Conservation (phyloP, 2,888 invertebrate genomes). For the Agrotis segetum region DNA sequence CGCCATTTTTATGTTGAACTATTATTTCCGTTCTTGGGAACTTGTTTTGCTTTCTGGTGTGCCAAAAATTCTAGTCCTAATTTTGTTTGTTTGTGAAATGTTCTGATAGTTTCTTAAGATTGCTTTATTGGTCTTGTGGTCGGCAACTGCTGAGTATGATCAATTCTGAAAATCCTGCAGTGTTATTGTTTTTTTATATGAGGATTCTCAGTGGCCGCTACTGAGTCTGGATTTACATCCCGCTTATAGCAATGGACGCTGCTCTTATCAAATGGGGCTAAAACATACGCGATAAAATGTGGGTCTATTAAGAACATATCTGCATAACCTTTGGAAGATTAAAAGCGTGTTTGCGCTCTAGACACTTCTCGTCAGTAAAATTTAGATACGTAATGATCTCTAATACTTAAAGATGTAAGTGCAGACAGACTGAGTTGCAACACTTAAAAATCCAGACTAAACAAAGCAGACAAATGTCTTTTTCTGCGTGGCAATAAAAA, state of each 20-base stretch:
- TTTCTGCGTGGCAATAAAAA: neutral
- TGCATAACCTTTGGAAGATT: neutral
- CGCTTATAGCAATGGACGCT: neutral
- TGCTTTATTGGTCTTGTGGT: neutral
- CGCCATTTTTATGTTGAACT: slow-evolving; percentile 37
- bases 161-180: no score
- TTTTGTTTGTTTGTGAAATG: slow-evolving; percentile 26
- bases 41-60: slow-evolving; percentile 42
- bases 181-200: neutral
- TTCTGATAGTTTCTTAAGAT: slow-evolving; percentile 30
- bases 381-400: slow-evolving; percentile 8
- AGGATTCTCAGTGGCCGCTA: neutral
- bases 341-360: neutral
- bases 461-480: slow-evolving; percentile 21
- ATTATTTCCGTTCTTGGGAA: slow-evolving; percentile 24
- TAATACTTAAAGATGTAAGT: neutral
- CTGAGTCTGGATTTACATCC: neutral
- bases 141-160: neutral
- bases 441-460: slow-evolving; percentile 35
- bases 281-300: no score
- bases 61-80: slow-evolving; percentile 20
- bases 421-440: neutral
- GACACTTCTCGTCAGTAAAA: slow-evolving; percentile 7
- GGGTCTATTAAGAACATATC: neutral
- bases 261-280: no score